Base-by-base conservation (phyloP, 2,797 vertebrate genomes). In the Prionace glauca region DNA sequence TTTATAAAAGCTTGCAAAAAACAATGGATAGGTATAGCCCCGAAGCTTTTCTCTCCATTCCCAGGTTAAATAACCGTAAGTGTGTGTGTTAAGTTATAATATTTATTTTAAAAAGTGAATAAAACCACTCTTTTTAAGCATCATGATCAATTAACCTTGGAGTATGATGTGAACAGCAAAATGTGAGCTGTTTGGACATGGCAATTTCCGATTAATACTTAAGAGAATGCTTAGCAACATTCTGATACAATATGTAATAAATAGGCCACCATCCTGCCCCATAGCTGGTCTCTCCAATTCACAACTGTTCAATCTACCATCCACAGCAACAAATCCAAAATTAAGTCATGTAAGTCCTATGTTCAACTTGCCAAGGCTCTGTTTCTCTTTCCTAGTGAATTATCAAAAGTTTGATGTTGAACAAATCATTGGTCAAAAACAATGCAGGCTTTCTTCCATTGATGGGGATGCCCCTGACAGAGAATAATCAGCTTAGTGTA, bases 11-110 rank as follows among this genome's bases (percentile, higher is more conserved):
- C 97, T 95, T 0, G 99, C 99, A 96, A 99, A 99, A 96, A 99
- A 79, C 95, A 99, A 97, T 0, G 99, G 99, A 96, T 99, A 99
- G 0, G 97, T 97, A n/a, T 98, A 99, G 56, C 99, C 98, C 96
- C 99, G 97, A 96, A 99, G 96, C 88, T 97, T 98, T n/a, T 97
- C 97, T 56, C 97, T 98, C 99, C 99, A 99, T 96, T 99, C 99
- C 99, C 99, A 99, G n/a, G 99, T 99, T 97, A 99, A 96, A 96
- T 99, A 97, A 26, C 99, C 99, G 98, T 99, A 99, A 96, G 97
- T 99, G 95, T 29, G 74, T 96, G 93, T 16, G 88, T 98, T 98
- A 98, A 98, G 97, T 95, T 90, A 96, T 41, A 95, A 95, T 22
- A 36, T 65, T 95, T 26, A 71, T 67, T 67, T 67, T 16, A 67